Base-by-base conservation (phyloP, 2,113 vertebrate species). In the Crotalus viridis region DNA sequence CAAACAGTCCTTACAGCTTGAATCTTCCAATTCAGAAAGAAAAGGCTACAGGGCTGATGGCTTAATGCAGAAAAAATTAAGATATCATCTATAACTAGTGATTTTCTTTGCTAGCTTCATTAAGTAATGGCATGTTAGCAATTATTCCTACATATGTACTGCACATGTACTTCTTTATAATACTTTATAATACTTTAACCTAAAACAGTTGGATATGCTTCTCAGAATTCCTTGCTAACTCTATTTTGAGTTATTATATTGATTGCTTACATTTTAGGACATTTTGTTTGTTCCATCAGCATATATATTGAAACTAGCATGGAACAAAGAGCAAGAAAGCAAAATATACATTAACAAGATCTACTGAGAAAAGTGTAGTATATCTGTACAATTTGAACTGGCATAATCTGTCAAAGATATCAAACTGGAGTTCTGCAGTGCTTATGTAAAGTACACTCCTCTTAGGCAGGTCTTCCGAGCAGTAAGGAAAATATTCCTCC, bases 151-250 rank as follows among this genome's bases (percentile, higher is more conserved):
- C 56, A 51, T 43, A 87, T 61, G 26, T 51, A n/a, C 85, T 19
- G 22, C 51, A 87, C 21, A 91, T 61, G 85, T 19, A 21, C 10
- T 51, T 87, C 22, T 61, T 48, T 55, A 61, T 61, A 57, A 57
- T 43, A 51, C 15, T 15, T 91, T 57, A 43, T 61, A 57, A 57
- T 28, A 51, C 15, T 15, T 91, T 57, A 43, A 46, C 55, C n/a
- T 33, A 48, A 56, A 86, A 59, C 28, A 59, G 54, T 19, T 91
- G 90, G 59, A 17, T 87, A 43, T 19, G 51, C 81, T 22, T 52
- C 91, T 87, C 28, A 87, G 48, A 91, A 91, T 61, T 87, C 85
- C 59, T 91, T n/a, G n/a, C 85, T 61, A 87, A 52, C 69, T 33
- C 46, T 46, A 15, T 33, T 90, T 74, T 90, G 48, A 13, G 48